Base-by-base conservation (phyloP, 2,113 vertebrate species). In the rabbit (Oryctolagus cuniculus) region DNA sequence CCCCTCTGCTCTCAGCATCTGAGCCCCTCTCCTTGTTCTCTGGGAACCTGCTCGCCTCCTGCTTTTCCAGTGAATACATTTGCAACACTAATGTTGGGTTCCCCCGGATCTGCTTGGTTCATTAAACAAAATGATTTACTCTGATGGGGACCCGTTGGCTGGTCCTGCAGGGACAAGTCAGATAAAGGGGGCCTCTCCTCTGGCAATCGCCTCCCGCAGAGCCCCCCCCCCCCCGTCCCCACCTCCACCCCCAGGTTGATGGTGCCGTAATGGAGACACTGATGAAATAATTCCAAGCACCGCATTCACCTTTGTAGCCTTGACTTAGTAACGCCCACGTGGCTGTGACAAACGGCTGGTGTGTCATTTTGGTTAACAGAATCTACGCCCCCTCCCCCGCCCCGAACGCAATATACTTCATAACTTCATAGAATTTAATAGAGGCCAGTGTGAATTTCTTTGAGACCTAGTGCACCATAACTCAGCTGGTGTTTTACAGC, bases 301-400 rank as follows among this genome's bases (percentile, higher is more conserved):
- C 15, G 69, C 9, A 3, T 91, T 97, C 97, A 95, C 97, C 87
- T 95, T 94, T 58, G 83, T 82, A 95, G 73, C 91, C 87, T 90
- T 88, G 87, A 83, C 93, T 85, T 96, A 96, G 91, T 81, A 85
- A 96, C 55, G 79, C 88, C 87, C 36, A 72, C 77, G 15, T 1
- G 9, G 66, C 15, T 36, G 86, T 72, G 96, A 95, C 70, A 88
- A 91, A 95, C 36, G 94, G 10, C n/a, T 10, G 1, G 34, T 82
- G 21, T 89, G 92, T 90, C 87, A 93, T 92, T 96, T 96, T 95
- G 72, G 92, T 95, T 89, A 94, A 44, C 70, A 89, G 95, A 93
- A 58, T 31, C 85, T 85, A 82, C 7, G 7, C 21, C 55, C 91
- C 67, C 58, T 83, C 80, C 7, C 6, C 21, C 51, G n/a, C 91